Conservation (phyloP, 2,113 vertebrate species). For the Coryphaenoides rupestris region DNA sequence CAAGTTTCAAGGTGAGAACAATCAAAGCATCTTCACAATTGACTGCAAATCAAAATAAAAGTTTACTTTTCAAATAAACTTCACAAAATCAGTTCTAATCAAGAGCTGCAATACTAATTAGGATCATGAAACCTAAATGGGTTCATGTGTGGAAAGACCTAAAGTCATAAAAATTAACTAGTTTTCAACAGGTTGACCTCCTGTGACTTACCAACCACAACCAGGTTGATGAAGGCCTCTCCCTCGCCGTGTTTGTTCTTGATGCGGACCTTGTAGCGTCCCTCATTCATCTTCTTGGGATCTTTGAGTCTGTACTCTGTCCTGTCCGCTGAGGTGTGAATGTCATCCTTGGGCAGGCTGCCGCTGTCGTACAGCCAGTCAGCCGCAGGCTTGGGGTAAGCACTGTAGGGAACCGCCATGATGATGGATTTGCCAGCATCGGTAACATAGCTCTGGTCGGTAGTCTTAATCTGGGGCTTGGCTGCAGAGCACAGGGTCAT, state of each 20-base stretch:
- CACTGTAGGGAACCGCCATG: slow-evolving; percentile 90
- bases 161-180: neutral
- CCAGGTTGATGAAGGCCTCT: slow-evolving; percentile 89
- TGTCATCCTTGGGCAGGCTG: slow-evolving; percentile 78
- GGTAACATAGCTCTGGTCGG: slow-evolving; percentile 88
- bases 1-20: too few species aligned
- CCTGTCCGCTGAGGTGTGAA: slow-evolving; percentile 82
- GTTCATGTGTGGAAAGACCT: neutral
- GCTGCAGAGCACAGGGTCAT: slow-evolving; percentile 66
- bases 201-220: slow-evolving; percentile 85
- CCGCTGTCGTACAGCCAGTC: slow-evolving; percentile 86
- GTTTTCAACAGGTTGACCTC: neutral
- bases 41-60: too few species aligned
- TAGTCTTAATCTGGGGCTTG: slow-evolving; percentile 89
- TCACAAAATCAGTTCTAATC: too few species aligned
- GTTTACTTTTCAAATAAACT: too few species aligned
- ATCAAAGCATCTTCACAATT: too few species aligned
- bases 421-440: slow-evolving; percentile 89
- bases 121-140: too few species aligned
- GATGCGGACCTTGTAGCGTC: slow-evolving; percentile 87
- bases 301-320: slow-evolving; percentile 87
- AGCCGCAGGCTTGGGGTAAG: slow-evolving; percentile 90
- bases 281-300: slow-evolving; percentile 85
- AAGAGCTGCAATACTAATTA: too few species aligned
- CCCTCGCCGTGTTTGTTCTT: slow-evolving; percentile 93